Conservation (phyloP, 2,888 invertebrate species). For the Meteorus cinctellus region DNA sequence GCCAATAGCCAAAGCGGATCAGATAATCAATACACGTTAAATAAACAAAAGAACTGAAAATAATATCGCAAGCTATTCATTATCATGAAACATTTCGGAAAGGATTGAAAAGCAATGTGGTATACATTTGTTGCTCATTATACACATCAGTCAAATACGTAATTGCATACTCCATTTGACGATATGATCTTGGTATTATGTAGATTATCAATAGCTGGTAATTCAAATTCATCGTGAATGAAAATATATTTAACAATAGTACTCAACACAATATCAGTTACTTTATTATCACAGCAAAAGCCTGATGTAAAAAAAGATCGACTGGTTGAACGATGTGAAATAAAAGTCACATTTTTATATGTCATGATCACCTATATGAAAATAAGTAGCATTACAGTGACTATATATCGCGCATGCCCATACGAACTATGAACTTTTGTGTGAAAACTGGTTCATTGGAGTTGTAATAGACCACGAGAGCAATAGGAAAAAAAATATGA, state of each 20-base stretch:
- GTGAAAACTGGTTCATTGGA: constrained; percentile 38
- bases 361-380: constrained; percentile 38
- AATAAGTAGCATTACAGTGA: constrained; percentile 43
- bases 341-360: constrained; percentile 31
- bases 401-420: constrained; percentile 26
- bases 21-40: too few species aligned
- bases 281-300: neutral
- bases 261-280: too few species aligned
- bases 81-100: too few species aligned
- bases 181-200: too few species aligned
- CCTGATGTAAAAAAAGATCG: constrained; percentile 10
- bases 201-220: neutral
- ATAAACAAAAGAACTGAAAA: too few species aligned
- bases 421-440: constrained; percentile 60
- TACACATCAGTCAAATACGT: too few species aligned
- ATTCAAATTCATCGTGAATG: neutral
- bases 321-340: constrained; percentile 16
- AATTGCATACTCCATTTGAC: too few species aligned
- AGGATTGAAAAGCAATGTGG: too few species aligned
- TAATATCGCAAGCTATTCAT: too few species aligned
- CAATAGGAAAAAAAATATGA: constrained; percentile 10
- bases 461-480: neutral
- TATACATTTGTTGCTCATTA: too few species aligned
- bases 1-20: too few species aligned
- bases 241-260: too few species aligned